These are phyloP conservation scores for Tinea pellionella DNA, from an alignment of 2,888 invertebrate species.

Conservation along the genomic window DNA sequence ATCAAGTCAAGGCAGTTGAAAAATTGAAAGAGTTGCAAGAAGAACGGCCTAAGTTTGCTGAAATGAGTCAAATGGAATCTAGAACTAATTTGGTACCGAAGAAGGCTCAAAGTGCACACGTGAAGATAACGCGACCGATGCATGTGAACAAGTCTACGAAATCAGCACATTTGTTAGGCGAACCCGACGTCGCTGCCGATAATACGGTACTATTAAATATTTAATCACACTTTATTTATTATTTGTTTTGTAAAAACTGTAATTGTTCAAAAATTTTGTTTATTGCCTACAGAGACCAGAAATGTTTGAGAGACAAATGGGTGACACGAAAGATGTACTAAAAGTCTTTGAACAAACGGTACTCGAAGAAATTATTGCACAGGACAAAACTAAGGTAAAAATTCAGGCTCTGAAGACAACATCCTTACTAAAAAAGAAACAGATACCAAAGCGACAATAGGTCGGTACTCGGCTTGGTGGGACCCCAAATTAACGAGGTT, in stretches of 20 bases:
- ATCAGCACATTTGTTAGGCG: conserved; percentile 50
- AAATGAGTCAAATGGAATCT: not conserved
- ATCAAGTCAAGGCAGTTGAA: conserved; percentile 17
- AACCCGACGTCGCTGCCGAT: not conserved
- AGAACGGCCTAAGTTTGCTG: not conserved
- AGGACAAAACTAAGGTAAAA: conserved; percentile 23
- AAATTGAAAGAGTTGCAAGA: not conserved
- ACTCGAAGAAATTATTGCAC: conserved; percentile 30
- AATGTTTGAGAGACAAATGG: conserved; percentile 55
- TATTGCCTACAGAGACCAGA: conserved; percentile 36
- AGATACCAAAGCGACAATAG: too few species aligned
- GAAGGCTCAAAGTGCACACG: conserved; percentile 49
- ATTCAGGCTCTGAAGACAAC: too few species aligned
- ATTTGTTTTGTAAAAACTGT: too few species aligned
- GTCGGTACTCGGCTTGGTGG: too few species aligned
- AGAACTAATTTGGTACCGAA: conserved; percentile 36
- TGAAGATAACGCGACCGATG: conserved; percentile 29
- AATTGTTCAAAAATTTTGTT: not conserved
- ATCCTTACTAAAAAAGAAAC: too few species aligned
- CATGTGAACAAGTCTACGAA: conserved; percentile 46
- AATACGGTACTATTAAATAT: not conserved
- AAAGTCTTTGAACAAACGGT: conserved; percentile 25
- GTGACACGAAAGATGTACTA: conserved; percentile 39
- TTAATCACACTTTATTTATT: too few species aligned
- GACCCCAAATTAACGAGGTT: too few species aligned